Conservation (phyloP, 2,888 invertebrate genomes). For the Tiliacea citrago region DNA sequence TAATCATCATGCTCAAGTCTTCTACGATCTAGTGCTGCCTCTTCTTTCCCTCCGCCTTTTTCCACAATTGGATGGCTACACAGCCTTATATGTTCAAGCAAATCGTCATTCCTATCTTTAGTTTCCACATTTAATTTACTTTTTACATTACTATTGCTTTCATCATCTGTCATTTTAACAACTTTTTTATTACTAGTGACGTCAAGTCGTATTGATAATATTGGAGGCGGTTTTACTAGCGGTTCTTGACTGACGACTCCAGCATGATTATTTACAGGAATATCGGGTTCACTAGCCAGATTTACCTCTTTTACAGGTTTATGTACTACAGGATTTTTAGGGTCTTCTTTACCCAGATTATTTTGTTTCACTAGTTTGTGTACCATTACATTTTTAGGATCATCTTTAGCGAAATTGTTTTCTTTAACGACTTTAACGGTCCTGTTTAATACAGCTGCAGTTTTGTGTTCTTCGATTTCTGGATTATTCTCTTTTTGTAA, state of each 20-base stretch:
- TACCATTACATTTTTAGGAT: conserved; percentile 48
- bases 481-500: conserved; percentile 86
- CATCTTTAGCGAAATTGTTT: conserved; percentile 80
- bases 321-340: conserved; percentile 61
- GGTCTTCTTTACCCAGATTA: conserved; percentile 74
- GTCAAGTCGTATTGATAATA: conserved; percentile 80
- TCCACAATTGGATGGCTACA: conserved; percentile 59
- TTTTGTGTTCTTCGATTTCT: conserved; percentile 71
- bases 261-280: conserved; percentile 32
- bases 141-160: conserved; percentile 52
- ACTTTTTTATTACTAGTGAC: conserved; percentile 79
- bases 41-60: conserved; percentile 61
- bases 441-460: conserved; percentile 23
- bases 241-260: conserved; percentile 18
- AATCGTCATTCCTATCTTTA: conserved; percentile 34
- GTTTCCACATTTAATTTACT: conserved; percentile 21
- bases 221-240: conserved; percentile 53
- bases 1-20: conserved; percentile 76
- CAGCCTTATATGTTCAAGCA: conserved; percentile 51
- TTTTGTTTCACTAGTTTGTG: conserved; percentile 80
- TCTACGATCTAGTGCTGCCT: conserved; percentile 31
- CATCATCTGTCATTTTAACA: conserved; percentile 74
- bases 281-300: conserved; percentile 74
- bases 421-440: conserved; percentile 75
- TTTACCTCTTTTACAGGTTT: conserved; percentile 74